phyloP scores from a whole-genome alignment of 2,797 vertebrate genomes.

The Meriones psammophilus region DNA sequence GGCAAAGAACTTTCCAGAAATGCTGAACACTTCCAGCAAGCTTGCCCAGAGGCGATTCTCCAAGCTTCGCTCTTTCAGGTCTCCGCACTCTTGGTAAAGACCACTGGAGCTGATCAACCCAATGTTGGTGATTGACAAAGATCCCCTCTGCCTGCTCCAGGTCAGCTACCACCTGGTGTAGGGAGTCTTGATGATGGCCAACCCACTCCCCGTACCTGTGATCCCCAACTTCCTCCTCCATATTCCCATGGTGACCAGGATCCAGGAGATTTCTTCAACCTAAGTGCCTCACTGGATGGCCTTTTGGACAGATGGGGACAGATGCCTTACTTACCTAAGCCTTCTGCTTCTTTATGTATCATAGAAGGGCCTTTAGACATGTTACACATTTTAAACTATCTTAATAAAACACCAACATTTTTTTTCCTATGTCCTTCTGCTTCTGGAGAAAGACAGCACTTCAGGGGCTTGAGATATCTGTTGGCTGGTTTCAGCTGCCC shows the following conservation, averaged over 20 bases:
- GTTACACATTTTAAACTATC: background rate
- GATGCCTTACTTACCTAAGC: background rate
- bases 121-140: background rate
- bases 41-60: background rate
- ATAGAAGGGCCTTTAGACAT: background rate
- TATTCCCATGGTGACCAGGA: background rate
- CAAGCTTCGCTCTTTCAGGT: background rate
- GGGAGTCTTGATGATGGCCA: background rate
- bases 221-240: background rate
- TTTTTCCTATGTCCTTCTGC: background rate
- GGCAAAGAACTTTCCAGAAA: background rate
- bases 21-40: background rate
- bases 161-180: too few relatives aligned
- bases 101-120: background rate
- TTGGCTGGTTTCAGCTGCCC: background rate
- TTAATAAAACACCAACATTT: slow-evolving; percentile 3
- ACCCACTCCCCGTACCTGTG: too few relatives aligned
- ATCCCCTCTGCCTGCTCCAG: too few relatives aligned
- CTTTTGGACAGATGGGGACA: background rate
- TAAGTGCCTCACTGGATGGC: background rate
- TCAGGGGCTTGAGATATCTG: background rate
- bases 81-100: background rate
- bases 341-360: background rate
- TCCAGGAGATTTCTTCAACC: background rate
- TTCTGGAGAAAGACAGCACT: background rate